Evolutionary conservation across 2,113 vertebrate species (phyloP).

Genomic region (Melanerpes aurifrons): DNA sequence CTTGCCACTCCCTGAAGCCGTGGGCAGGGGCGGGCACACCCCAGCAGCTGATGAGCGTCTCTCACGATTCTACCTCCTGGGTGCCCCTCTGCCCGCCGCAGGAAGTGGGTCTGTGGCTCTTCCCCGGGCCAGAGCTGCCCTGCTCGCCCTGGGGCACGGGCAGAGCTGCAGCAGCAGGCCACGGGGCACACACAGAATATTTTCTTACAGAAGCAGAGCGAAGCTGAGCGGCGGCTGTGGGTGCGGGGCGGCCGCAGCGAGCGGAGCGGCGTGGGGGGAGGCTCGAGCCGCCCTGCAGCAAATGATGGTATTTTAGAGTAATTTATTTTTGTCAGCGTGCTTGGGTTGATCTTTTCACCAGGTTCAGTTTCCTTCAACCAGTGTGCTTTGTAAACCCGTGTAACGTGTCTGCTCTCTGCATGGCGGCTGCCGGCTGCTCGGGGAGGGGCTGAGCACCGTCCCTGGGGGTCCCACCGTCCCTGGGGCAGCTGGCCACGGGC

Average conservation of each 20-base stretch:
- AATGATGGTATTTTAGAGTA: conserved; percentile 72
- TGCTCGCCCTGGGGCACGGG: not conserved
- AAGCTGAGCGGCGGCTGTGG: not conserved
- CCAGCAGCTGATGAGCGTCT: conserved; percentile 1
- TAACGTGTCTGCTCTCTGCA: conserved; percentile 37
- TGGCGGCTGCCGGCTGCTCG: not conserved
- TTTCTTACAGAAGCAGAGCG: not conserved
- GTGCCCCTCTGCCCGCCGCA: not conserved
- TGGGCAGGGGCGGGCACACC: not conserved
- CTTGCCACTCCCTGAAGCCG: not conserved
- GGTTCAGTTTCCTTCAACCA: conserved; percentile 38
- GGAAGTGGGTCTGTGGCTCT: not conserved
- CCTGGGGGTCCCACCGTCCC: fast-evolving
- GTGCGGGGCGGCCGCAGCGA: not conserved
- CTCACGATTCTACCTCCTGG: conserved; percentile 76
- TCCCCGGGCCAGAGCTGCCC: not conserved
- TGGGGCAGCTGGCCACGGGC: not conserved
- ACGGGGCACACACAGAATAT: not conserved
- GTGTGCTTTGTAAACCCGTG: conserved; percentile 49
- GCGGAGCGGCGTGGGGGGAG: not conserved
- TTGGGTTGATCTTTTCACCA: conserved; percentile 50
- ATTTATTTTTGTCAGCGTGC: conserved; percentile 70
- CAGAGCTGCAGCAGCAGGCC: not conserved
- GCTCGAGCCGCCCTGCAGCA: conserved; percentile 45
- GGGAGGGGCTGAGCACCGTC: not conserved